phyloP scores from a whole-genome alignment of 2,888 invertebrate genomes.

The Spodoptera littoralis region DNA sequence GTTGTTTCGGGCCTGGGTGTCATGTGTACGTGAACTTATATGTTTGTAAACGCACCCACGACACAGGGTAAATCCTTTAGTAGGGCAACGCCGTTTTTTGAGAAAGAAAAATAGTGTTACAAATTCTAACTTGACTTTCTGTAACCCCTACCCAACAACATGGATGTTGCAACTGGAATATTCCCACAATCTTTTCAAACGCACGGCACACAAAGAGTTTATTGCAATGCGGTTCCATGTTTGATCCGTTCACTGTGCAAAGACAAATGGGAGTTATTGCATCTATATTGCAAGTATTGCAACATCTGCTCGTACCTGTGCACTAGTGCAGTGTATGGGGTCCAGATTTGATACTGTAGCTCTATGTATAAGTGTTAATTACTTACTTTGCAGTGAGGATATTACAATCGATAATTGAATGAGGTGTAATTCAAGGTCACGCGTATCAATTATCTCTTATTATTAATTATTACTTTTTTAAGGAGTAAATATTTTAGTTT shows the following conservation, averaged over 20 bases:
- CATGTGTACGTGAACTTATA: no score
- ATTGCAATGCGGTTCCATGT: constrained; percentile 53
- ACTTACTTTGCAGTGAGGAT: no score
- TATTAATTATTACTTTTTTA: no score
- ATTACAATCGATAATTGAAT: no score
- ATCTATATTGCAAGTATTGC: constrained; percentile 48
- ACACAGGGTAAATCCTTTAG: no score
- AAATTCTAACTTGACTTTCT: background rate
- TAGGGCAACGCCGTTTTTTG: no score
- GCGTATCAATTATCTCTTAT: no score
- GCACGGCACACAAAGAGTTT: constrained; percentile 55
- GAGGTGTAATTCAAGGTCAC: no score
- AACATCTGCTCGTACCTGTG: constrained; percentile 5
- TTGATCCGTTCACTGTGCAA: constrained; percentile 57
- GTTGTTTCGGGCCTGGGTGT: no score
- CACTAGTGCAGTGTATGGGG: constrained; percentile 15
- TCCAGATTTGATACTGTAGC: background rate
- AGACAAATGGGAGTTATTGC: constrained; percentile 56
- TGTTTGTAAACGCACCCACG: no score
- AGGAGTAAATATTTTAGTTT: no score
- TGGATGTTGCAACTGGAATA: constrained; percentile 40
- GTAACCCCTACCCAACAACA: background rate
- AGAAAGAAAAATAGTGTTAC: no score
- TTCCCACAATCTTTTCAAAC: constrained; percentile 47
- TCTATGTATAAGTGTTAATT: background rate